Base-by-base conservation (phyloP, 2,113 vertebrate species). In the Oryctolagus cuniculus region DNA sequence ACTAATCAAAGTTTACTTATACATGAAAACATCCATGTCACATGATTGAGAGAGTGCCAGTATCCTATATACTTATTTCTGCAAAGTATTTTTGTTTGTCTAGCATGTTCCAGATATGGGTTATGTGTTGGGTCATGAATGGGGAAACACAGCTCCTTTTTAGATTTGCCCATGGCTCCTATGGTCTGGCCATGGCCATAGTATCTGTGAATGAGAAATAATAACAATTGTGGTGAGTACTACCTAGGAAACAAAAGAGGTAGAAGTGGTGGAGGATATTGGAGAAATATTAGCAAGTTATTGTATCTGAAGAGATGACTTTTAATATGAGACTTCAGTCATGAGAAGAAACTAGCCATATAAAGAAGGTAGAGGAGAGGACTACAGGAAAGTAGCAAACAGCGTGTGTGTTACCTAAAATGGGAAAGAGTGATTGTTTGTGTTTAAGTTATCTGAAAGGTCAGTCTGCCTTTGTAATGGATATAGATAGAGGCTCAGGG, bases 401-500 rank as follows among this genome's bases (percentile, higher is more conserved):
- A 51, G 36, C 55, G 24, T 7, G 13, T 19, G 4, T 5, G 1
- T 12, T 90, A n/a, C 49, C 64, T 79, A 13, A 17, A 6, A 16
- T 55, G n/a, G 15, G 19, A 22, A 6, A 11, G 17, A 16, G 13
- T 49, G 6, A n/a, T 36, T 58, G 15, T 10, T 73, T 44, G 44
- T 73, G n/a, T 78, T 63, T 12, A 6, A 17, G 44, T n/a, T 24
- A 5, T 36, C 10, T 51, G 25, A 29, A 24, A 73, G 8, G 3
- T 22, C 66, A 38, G 2, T 21, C 1, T 36, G 38, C 17, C 38
- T 66, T 1, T 6, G 25, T 8, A 49, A 10, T 0, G 0, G 49
- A 36, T 25, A 10, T 44, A 51, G 3, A 36, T 16, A 49, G 53
- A 51, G 29, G 29, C 31, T 81, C 16, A 0, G 44, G n/a, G 44